phyloP scores from a whole-genome alignment of 2,113 vertebrate genomes.

The Coreoperca whiteheadi region DNA sequence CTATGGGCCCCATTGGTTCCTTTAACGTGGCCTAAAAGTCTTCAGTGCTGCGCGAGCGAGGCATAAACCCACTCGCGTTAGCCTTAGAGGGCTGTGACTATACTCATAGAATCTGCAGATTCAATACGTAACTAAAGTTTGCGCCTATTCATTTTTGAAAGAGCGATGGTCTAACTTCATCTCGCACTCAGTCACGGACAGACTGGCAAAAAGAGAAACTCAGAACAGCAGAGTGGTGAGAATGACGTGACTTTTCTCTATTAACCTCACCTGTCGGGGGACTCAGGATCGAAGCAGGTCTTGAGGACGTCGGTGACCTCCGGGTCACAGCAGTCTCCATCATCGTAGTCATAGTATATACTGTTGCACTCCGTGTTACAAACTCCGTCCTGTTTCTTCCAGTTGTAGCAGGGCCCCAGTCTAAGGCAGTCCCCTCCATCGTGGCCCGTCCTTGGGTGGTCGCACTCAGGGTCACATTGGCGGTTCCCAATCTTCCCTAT shows the following conservation, averaged over 20 bases:
- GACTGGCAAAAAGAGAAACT: background rate
- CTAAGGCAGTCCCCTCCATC: slow-evolving; percentile 94
- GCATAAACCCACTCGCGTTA: no score
- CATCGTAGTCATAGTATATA: slow-evolving; percentile 94
- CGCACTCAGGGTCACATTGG: slow-evolving; percentile 93
- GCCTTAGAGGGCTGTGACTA: no score
- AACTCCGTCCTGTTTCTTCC: slow-evolving; percentile 91
- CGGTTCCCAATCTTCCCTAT: slow-evolving; percentile 94
- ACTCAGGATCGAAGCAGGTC: slow-evolving; percentile 97
- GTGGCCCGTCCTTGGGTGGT: slow-evolving; percentile 93
- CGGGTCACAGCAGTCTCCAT: slow-evolving; percentile 95
- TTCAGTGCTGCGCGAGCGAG: no score
- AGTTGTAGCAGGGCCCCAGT: slow-evolving; percentile 90
- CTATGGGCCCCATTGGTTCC: no score
- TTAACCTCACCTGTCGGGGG: slow-evolving; percentile 88
- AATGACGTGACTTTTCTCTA: background rate
- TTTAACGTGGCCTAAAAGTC: no score
- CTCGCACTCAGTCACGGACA: no score
- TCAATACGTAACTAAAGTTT: no score
- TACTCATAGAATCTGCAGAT: no score
- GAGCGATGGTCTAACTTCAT: no score
- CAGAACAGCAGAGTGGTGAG: background rate
- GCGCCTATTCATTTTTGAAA: no score
- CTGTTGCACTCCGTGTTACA: slow-evolving; percentile 96
- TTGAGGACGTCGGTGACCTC: slow-evolving; percentile 85